Base-by-base conservation (phyloP, 1,140 invertebrate species). In the Drosophila tani region DNA sequence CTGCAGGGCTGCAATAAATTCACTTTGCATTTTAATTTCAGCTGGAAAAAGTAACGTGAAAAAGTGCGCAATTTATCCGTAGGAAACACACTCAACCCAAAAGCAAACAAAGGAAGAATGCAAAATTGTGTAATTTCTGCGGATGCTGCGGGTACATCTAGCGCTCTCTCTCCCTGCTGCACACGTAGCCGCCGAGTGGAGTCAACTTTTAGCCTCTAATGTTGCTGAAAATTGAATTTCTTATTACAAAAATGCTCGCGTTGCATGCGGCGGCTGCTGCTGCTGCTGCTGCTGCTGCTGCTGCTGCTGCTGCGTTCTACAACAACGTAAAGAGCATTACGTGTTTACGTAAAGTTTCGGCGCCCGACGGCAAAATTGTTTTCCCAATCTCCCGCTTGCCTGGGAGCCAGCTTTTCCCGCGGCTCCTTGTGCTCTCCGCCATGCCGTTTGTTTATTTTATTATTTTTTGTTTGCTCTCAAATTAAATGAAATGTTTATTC, bases 401-500 rank as follows among this genome's bases (percentile, higher is more conserved):
- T 59, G 12, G 41, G 29, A 32, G 29, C 27, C 49, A 12, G 17
- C 29, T 66, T 21, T 40, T 21, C 45, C 21, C 21, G 3, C 60
- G 19, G 32, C 50, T 47, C n/a, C 29, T n/a, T 17, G 40, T 41
- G 46, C 67, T 29, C 27, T 29, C 46, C 76, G 56, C 64, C 68
- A 56, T 57, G 47, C 35, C 38, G 51, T 80, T 77, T 88, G 78
- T 88, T 81, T 88, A 90, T 88, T 88, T 81, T 76, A 84, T 81
- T 84, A 77, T 81, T 82, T 65, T 84, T 78, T 82, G 75, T 79
- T 82, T 87, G 81, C 63, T 43, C 74, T 79, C 84, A 90, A 90
- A 90, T 90, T 90, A 90, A 90, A 90, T 90, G 68, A 90, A 90
- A 90, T 90, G 85, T 79, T 90, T 90, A 90, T 90, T 90, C 85